Evolutionary conservation across 1,140 invertebrate genomes (phyloP), one percentile per base, ranked within the genome.

Genomic region (Ips nitidus): DNA sequence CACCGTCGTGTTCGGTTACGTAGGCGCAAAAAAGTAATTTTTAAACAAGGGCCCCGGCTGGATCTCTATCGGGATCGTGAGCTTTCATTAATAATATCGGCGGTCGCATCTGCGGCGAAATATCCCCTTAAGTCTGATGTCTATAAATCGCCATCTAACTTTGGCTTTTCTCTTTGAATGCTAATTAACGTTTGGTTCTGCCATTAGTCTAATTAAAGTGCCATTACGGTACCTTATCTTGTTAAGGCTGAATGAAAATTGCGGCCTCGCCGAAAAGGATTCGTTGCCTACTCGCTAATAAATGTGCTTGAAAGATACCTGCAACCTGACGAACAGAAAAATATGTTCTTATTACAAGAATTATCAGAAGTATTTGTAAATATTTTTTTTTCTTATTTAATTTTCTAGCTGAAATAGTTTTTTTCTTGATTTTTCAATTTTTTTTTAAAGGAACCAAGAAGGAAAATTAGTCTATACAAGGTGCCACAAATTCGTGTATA

Each of bases 181-280:
- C 85, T 87, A 87, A 87, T 87, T 87, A 87, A 87, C 86, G 86
- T 87, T 87, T 86, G 86, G 84, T 85, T 84, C 84, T 84, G 83
- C 86, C 86, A 87, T 87, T 87, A 87, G 85, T 86, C 84, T 87
- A 87, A 87, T 87, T 87, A 87, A 87, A 86, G 84, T 86, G 84
- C 84, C 86, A 84, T 80, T 79, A 74, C 76, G 74, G 78, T 76
- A 79, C 78, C 78, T 80, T 80, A 80, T 80, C 78, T 80, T 79
- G 78, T 77, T 77, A 74, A 43, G 38, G 2, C 61, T 39, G 52
- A 63, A 52, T 63, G 52, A 63, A 43, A 36, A 61, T 37, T 4
- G 42, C 4, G 4, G 41, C 58, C 42, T 50, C 2, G 45, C 45
- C 22, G 3, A 22, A 50, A 8, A 22, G 45, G 45, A 22, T 22